Evolutionary conservation across 2,113 vertebrate species (phyloP).

Genomic region (Neolamprologus devosi): DNA sequence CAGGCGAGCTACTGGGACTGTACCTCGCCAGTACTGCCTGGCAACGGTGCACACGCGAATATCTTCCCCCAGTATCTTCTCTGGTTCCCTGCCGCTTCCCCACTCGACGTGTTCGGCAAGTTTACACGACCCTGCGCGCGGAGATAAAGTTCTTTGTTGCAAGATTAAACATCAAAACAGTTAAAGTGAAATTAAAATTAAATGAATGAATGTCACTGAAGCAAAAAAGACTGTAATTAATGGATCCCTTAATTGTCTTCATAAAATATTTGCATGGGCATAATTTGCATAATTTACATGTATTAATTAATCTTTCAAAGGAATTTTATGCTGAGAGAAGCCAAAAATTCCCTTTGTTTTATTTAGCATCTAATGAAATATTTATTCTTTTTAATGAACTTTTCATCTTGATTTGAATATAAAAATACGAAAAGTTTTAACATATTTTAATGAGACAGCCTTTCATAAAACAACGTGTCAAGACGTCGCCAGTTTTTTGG

Average conservation of each 20-base stretch:
- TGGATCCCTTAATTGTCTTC: slow-evolving; percentile 99
- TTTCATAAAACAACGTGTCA: slow-evolving; percentile 53
- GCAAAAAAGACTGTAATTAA: slow-evolving; percentile 99
- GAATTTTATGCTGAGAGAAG: slow-evolving; percentile 99
- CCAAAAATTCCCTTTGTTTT: slow-evolving; percentile 99
- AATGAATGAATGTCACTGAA: slow-evolving; percentile 99
- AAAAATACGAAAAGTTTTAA: slow-evolving; percentile 92
- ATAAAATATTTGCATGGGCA: slow-evolving; percentile 99
- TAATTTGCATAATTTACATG: slow-evolving; percentile 99
- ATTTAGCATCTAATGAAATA: slow-evolving; percentile 99
- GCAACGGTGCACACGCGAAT: slow-evolving; percentile 80
- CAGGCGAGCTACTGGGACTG: slow-evolving; percentile 82
- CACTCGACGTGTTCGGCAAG: slow-evolving; percentile 88
- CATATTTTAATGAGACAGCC: slow-evolving; percentile 73
- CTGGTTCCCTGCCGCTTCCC: slow-evolving; percentile 78
- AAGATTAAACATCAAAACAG: slow-evolving; percentile 99
- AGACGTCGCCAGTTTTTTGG: background rate
- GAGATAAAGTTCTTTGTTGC: slow-evolving; percentile 98
- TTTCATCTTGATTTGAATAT: slow-evolving; percentile 99
- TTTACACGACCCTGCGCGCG: slow-evolving; percentile 92
- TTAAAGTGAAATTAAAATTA: slow-evolving; percentile 99
- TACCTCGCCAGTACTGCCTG: slow-evolving; percentile 86
- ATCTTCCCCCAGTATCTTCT: slow-evolving; percentile 77
- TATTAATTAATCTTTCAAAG: slow-evolving; percentile 99
- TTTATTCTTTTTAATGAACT: slow-evolving; percentile 99